phyloP scores from a whole-genome alignment of 2,113 vertebrate genomes.

The Chunga burmeisteri region DNA sequence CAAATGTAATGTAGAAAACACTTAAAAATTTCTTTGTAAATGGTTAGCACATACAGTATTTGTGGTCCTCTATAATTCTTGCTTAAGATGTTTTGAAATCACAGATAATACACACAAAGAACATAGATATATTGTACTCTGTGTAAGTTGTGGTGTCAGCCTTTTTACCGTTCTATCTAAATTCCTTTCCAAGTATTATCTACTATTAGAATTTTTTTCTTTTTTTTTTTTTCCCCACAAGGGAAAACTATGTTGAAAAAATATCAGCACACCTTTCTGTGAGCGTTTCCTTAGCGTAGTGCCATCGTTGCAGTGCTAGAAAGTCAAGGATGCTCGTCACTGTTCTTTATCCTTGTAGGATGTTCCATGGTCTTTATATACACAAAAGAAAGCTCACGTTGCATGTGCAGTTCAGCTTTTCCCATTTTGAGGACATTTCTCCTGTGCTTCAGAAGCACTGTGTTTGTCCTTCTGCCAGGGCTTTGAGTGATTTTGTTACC shows the following conservation, averaged over 20 bases:
- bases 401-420: neutral
- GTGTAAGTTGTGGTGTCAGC: neutral
- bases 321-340: neutral
- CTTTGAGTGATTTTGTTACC: neutral
- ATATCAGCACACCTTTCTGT: neutral
- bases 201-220: neutral
- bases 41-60: neutral
- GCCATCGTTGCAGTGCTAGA: neutral
- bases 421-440: neutral
- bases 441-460: neutral
- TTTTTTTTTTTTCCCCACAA: neutral
- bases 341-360: neutral
- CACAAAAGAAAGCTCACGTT: neutral
- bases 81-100: neutral
- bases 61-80: neutral
- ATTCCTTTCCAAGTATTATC: neutral
- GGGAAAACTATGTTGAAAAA: neutral
- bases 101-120: neutral
- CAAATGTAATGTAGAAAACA: neutral
- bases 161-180: neutral
- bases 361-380: neutral
- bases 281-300: neutral
- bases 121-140: neutral
- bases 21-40: neutral
- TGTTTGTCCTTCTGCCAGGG: neutral